Evolutionary conservation across 2,113 vertebrate genomes (phyloP), one percentile per base, ranked within the genome.

Genomic region (Egretta garzetta): DNA sequence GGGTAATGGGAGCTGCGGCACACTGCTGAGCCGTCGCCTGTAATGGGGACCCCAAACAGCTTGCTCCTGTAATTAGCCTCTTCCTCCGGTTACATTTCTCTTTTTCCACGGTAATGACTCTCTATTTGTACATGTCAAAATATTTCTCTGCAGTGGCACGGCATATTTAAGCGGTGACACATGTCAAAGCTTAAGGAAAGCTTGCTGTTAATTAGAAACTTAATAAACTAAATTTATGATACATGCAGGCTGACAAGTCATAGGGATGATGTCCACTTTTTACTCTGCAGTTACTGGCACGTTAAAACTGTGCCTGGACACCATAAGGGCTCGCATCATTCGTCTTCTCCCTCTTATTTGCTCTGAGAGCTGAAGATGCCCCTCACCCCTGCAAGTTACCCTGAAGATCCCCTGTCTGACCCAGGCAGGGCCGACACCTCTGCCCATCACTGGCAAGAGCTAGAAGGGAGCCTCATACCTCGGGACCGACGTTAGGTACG

Each of bases 401-500:
- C 26, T 32, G 28, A 13, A 49, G 55, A 17, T 12, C 30, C 21
- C 43, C 47, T 50, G 72, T 43, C 60, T 1, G 1, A 4, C 9
- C 14, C 70, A 26, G 35, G 45, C 50, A 59, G 22, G 24, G 39
- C 8, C 2, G 1, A 56, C 35, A 19, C 30, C 86, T 27, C 27
- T 63, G 55, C 24, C 62, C 68, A 47, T 1, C 71, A 5, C 41
- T 28, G 47, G 2, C 6, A 20, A 24, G 71, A 86, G 91, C 60
- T 8, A 6, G 21, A 80, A 88, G 47, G 16, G 59, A 95, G 86
- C 43, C 72, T 93, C 96, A 6, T 98, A 99, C 99, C 99, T 98
- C 8, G 99, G 99, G 86, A 99, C 98, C 66, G 99, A 98, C 0
- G 99, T 99, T 90, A 99, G 98, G 96, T 99, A 99, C 1, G 97